Evolutionary conservation across 1,140 invertebrate species (phyloP), one percentile per base, ranked within the genome.

Genomic region (Nephotettix cincticeps): DNA sequence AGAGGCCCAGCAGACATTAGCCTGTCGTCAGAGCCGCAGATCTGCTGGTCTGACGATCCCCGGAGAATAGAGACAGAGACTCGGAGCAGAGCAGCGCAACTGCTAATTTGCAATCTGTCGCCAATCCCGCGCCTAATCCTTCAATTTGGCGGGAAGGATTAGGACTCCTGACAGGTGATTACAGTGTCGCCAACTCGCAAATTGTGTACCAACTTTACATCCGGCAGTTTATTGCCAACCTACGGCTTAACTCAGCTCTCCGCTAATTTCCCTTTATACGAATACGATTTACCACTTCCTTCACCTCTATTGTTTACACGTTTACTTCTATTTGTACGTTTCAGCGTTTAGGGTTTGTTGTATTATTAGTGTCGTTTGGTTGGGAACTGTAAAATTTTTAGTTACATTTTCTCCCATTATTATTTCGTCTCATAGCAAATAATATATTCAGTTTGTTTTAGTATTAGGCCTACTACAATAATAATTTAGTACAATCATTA

Each of bases 51-150:
- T 9, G 17, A 40, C 14, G 47, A 4, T 51, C 14, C 21, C 6
- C 4, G 19, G 21, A 17, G 47, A 19, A 4, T 21, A 21, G 47
- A 51, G 47, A 19, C 47, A 51, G 47, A 21, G 21, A 21, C 14
- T 19, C 4, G 19, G 47, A 51, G 17, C 47, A 47, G 9, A 45
- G 27, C 36, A 27, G 54, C 29, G 21, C 45, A 63, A 70, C 54
- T 40, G 68, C 68, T 70, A 70, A 70, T 70, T 70, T 70, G 68
- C 68, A 23, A 70, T 63, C 68, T 40, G 68, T 61, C 68, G 51
- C 68, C 36, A 32, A 36, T 19, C 40, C 45, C 40, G 43, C 40
- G 14, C 27, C 43, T 71, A 71, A 71, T 71, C 70, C 70, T 67
- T 68, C 70, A 71, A 71, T 71, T 71, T 69, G 66, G 71, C 21